phyloP scores from a whole-genome alignment of 2,797 vertebrate species.

The Enteromius unitaeniatus region DNA sequence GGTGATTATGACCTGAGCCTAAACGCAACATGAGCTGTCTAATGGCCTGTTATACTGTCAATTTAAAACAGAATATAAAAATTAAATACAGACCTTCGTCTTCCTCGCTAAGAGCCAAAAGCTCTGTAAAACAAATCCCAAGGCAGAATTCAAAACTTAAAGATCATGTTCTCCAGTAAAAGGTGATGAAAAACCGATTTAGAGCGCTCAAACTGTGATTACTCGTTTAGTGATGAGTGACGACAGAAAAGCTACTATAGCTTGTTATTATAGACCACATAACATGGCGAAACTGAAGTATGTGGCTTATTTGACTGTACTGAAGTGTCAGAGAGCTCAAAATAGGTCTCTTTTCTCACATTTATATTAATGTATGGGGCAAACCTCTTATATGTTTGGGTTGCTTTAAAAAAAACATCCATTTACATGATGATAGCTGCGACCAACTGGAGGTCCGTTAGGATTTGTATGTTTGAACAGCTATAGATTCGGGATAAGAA shows the following conservation, averaged over 20 bases:
- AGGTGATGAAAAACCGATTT: conserved; percentile 33
- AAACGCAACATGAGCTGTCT: conserved; percentile 55
- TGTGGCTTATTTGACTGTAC: conserved; percentile 5
- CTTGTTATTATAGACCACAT: conserved; percentile 20
- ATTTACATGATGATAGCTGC: conserved; percentile 15
- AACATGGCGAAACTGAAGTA: not conserved
- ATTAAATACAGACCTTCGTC: conserved; percentile 48
- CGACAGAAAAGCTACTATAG: conserved; percentile 21
- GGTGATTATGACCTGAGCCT: conserved; percentile 73
- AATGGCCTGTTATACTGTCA: conserved; percentile 56
- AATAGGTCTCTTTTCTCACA: conserved; percentile 25
- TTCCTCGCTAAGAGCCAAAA: conserved; percentile 37
- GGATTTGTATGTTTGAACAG: conserved; percentile 34
- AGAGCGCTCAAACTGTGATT: conserved; percentile 20
- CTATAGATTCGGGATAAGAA: conserved; percentile 41
- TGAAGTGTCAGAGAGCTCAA: conserved; percentile 17
- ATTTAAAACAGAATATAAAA: conserved; percentile 56
- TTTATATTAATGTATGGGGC: conserved; percentile 10
- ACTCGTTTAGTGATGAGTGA: conserved; percentile 4
- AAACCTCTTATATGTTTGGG: not conserved
- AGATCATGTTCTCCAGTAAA: conserved; percentile 28
- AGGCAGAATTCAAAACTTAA: conserved; percentile 31
- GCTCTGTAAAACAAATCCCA: conserved; percentile 46
- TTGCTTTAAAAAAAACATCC: conserved; percentile 5
- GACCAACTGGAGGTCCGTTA: conserved; percentile 3